Percentiles rank a stretch among this genome's conserved stretches.
Conservation (phyloP, 2,888 invertebrate species). For the Caenorhabditis angaria region DNA sequence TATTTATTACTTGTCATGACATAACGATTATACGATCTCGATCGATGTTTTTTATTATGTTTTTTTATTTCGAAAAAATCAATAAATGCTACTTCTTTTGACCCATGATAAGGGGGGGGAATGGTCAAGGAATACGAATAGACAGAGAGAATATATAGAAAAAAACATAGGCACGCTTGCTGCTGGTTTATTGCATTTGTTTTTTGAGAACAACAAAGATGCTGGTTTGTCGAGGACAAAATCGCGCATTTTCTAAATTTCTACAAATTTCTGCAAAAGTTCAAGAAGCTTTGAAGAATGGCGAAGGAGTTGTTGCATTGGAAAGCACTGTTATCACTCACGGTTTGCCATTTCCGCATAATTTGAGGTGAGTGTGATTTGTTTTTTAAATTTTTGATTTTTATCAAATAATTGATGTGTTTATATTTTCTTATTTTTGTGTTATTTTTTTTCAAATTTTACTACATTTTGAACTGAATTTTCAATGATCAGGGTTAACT, state of each 20-base stretch:
- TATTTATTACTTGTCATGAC: conserved; percentile 10
- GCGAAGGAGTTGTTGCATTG: conserved; percentile 82
- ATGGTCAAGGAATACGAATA: background rate
- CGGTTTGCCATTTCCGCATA: conserved; percentile 94
- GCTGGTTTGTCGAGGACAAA: conserved; percentile 16
- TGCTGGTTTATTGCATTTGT: background rate
- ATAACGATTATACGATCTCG: conserved; percentile 44
- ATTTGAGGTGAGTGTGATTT: conserved; percentile 77
- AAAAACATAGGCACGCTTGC: background rate
- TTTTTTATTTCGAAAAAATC: background rate
- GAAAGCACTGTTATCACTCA: conserved; percentile 98
- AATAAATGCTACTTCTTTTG: background rate
- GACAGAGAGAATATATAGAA: conserved; percentile 4
- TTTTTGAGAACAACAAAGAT: conserved; percentile 11
- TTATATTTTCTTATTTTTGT: too few relatives aligned
- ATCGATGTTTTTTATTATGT: conserved; percentile 21
- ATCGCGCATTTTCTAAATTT: conserved; percentile 38
- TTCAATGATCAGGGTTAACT: too few relatives aligned
- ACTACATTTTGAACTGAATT: too few relatives aligned
- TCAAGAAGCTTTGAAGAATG: conserved; percentile 45
- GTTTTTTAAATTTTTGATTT: background rate
- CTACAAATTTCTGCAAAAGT: conserved; percentile 46
- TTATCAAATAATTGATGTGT: too few relatives aligned
- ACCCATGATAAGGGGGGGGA: background rate
- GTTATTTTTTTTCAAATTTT: too few relatives aligned